phyloP scores from a whole-genome alignment of 2,888 invertebrate species.

The Pegoplata infirma region DNA sequence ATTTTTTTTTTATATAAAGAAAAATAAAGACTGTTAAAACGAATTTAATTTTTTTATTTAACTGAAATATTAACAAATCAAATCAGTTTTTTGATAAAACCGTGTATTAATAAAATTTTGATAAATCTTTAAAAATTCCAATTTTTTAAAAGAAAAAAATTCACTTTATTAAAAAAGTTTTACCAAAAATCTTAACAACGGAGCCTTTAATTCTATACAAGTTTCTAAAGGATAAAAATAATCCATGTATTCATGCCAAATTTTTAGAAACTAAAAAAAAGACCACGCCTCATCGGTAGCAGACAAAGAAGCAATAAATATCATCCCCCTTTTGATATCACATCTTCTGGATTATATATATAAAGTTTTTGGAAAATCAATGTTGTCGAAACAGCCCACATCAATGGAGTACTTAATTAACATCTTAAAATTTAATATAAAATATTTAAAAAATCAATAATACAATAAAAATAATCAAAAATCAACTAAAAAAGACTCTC shows the following conservation, averaged over 20 bases:
- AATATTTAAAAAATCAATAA: conserved; percentile 76
- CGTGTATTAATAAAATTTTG: conserved; percentile 18
- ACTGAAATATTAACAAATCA: conserved; percentile 7
- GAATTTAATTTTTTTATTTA: conserved; percentile 48
- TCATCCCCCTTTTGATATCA: no score
- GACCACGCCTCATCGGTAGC: conserved; percentile 78
- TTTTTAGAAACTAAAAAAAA: conserved; percentile 69
- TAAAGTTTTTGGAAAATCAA: neutral
- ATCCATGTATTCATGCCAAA: conserved; percentile 45
- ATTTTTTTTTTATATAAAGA: conserved; percentile 13
- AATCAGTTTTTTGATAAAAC: neutral
- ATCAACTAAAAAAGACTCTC: neutral
- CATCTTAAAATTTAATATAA: conserved; percentile 76
- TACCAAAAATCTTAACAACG: conserved; percentile 77
- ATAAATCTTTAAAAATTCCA: conserved; percentile 35
- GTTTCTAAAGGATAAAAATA: conserved; percentile 60
- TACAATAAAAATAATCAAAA: conserved; percentile 30
- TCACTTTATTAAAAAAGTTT: conserved; percentile 57
- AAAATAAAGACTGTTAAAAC: conserved; percentile 54
- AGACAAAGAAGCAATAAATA: conserved; percentile 35
- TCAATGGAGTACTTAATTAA: conserved; percentile 76
- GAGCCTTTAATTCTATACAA: conserved; percentile 72
- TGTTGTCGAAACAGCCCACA: conserved; percentile 42
- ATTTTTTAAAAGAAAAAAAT: conserved; percentile 60
- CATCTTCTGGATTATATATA: no score